Conservation (phyloP, 2,888 invertebrate species). For the Rhingia rostrata region DNA sequence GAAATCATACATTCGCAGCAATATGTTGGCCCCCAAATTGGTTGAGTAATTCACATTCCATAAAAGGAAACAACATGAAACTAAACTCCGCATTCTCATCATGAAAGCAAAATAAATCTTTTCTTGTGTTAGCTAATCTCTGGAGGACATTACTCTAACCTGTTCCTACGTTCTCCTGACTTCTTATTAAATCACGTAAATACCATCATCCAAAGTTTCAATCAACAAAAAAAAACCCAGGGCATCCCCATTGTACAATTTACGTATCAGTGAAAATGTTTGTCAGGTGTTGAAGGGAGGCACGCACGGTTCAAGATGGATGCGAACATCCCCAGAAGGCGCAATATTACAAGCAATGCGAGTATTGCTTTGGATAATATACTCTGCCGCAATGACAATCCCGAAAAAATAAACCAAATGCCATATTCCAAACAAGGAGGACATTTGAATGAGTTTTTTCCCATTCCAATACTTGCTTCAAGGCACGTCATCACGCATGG, state of each 20-base stretch:
- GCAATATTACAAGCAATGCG: constrained; percentile 32
- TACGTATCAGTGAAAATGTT: constrained; percentile 21
- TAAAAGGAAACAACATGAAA: not conserved
- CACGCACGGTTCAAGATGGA: not conserved
- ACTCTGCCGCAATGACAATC: constrained; percentile 37
- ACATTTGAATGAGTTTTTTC: constrained; percentile 40
- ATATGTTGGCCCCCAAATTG: not conserved
- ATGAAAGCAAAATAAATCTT: constrained; percentile 49
- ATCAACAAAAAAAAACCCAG: constrained; percentile 23
- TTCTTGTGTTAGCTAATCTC: constrained; percentile 31
- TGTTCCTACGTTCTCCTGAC: not conserved
- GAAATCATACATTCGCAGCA: not conserved
- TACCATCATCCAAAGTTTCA: constrained; percentile 29
- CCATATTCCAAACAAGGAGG: not conserved
- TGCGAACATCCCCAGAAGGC: constrained; percentile 26
- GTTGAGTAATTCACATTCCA: constrained; percentile 3
- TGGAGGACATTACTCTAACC: not conserved
- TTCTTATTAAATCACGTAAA: constrained; percentile 36
- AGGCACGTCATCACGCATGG: not conserved
- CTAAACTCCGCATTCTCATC: constrained; percentile 22
- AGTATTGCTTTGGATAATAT: constrained; percentile 47
- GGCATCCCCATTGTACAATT: constrained; percentile 27
- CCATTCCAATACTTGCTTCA: not conserved
- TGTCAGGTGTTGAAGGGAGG: constrained; percentile 42
- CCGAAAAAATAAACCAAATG: constrained; percentile 17